A percentile compares a stretch with the other conserved stretches of the same genome.
phyloP scores from a whole-genome alignment of 2,113 vertebrate species.

The Dicentrarchus labrax region DNA sequence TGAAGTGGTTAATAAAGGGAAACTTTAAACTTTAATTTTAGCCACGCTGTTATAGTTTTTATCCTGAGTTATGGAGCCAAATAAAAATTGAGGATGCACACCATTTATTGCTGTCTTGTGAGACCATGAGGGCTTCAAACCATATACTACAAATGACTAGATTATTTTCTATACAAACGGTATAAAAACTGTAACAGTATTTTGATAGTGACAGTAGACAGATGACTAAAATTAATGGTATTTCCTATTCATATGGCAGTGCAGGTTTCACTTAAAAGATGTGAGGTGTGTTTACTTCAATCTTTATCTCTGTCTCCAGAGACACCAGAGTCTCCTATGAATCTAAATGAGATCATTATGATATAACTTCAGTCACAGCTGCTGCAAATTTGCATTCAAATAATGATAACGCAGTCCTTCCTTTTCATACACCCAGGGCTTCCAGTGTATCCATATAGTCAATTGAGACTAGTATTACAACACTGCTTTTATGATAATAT shows the following conservation, averaged over 20 bases:
- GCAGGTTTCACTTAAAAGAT: conserved; percentile 15
- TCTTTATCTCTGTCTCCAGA: neutral
- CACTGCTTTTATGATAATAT: neutral
- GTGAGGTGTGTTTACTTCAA: neutral
- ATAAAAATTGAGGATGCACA: neutral
- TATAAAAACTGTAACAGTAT: no score
- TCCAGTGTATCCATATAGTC: neutral
- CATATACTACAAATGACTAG: no score
- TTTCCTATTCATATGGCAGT: neutral
- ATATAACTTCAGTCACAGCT: neutral
- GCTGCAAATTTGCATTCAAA: conserved; percentile 19
- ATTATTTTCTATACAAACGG: neutral
- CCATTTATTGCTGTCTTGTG: no score
- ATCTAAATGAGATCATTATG: conserved; percentile 36
- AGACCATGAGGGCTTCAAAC: no score
- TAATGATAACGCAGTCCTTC: neutral
- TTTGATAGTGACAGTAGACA: neutral
- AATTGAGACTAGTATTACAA: neutral
- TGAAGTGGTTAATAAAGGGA: neutral
- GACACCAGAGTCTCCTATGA: conserved; percentile 11
- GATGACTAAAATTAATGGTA: neutral
- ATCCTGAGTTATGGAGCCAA: neutral
- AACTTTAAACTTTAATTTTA: neutral
- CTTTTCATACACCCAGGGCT: neutral
- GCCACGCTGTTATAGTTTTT: neutral